Conservation (phyloP, 2,888 invertebrate species). For the Temnothorax rugatulus region DNA sequence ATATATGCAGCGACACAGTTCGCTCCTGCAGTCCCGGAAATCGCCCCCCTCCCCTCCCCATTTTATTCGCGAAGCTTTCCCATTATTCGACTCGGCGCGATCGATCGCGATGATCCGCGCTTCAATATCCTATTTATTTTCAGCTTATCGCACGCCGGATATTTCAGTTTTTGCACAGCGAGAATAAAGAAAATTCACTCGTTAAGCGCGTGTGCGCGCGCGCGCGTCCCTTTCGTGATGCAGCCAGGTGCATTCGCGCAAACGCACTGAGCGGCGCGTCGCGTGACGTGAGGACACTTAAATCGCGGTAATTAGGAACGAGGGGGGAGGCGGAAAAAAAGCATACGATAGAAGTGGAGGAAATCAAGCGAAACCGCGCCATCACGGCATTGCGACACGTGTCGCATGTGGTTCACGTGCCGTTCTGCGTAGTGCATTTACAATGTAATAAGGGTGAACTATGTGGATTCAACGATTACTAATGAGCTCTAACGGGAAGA, state of each 20-base stretch:
- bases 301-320: slow-evolving; percentile 70
- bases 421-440: slow-evolving; percentile 16
- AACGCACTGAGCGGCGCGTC: slow-evolving; percentile 57
- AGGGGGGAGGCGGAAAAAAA: slow-evolving; percentile 15
- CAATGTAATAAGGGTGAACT: slow-evolving; percentile 39
- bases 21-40: background rate
- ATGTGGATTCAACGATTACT: slow-evolving; percentile 35
- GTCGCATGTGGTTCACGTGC: slow-evolving; percentile 63
- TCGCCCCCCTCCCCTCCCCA: background rate
- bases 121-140: slow-evolving; percentile 5
- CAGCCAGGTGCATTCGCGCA: slow-evolving; percentile 44
- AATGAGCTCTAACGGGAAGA: slow-evolving; percentile 37
- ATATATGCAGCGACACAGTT: slow-evolving; percentile 14
- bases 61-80: background rate
- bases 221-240: slow-evolving; percentile 52
- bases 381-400: slow-evolving; percentile 69
- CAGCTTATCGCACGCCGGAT: background rate
- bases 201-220: slow-evolving; percentile 22
- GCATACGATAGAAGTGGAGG: slow-evolving; percentile 58
- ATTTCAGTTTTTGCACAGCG: slow-evolving; percentile 26
- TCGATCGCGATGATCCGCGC: background rate
- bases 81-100: background rate
- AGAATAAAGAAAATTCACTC: slow-evolving; percentile 57
- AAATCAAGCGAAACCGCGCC: slow-evolving; percentile 67
- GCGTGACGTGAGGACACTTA: slow-evolving; percentile 70